Conservation (phyloP, 2,888 invertebrate species). For the Malthinus flaveolus region DNA sequence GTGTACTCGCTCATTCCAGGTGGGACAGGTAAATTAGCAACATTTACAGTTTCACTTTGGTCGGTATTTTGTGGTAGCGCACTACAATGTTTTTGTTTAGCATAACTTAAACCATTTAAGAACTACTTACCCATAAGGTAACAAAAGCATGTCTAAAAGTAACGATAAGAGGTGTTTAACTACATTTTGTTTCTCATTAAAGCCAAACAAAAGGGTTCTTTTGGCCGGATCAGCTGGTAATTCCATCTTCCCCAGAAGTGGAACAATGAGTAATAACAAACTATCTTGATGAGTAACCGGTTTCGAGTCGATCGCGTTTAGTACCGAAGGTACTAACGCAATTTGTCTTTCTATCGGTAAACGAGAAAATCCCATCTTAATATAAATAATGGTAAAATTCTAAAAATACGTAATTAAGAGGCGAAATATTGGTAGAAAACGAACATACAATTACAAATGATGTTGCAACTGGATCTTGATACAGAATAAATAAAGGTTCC, state of each 20-base stretch:
- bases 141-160: conserved; percentile 78
- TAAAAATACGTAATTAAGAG: conserved; percentile 47
- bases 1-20: conserved; percentile 77
- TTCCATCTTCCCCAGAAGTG: conserved; percentile 74
- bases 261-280: conserved; percentile 78
- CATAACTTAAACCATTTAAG: neutral
- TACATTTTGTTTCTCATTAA: conserved; percentile 73
- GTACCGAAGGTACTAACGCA: conserved; percentile 71
- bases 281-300: conserved; percentile 86
- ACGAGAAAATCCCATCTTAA: conserved; percentile 89
- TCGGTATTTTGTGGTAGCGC: conserved; percentile 42
- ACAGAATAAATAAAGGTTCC: conserved; percentile 78
- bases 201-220: conserved; percentile 65
- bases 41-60: conserved; percentile 4
- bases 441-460: conserved; percentile 76
- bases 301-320: conserved; percentile 79
- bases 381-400: conserved; percentile 93
- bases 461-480: conserved; percentile 75
- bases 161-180: conserved; percentile 72
- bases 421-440: conserved; percentile 1
- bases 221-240: conserved; percentile 66
- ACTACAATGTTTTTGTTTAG: conserved; percentile 32
- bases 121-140: conserved; percentile 78
- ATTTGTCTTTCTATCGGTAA: conserved; percentile 75
- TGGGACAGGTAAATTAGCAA: conserved; percentile 61